phyloP scores from a whole-genome alignment of 2,113 vertebrate genomes.

The Zapornia atra region DNA sequence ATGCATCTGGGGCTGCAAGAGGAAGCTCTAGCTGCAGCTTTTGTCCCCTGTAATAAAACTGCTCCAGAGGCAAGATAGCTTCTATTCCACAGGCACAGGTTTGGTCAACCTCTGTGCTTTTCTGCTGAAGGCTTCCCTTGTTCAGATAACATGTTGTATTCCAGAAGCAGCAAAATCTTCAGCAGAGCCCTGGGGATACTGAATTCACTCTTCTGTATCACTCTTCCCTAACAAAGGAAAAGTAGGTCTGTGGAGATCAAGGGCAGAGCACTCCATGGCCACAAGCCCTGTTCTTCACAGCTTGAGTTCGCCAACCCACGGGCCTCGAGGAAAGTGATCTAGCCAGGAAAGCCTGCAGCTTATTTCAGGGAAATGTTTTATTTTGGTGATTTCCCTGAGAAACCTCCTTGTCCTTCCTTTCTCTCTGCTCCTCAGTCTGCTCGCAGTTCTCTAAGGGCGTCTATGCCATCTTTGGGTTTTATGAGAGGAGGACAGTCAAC shows the following conservation, averaged over 20 bases:
- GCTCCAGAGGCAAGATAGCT: not conserved
- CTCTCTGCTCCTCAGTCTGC: constrained; percentile 83
- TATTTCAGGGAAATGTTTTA: not conserved
- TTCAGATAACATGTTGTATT: not conserved
- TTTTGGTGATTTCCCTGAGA: not conserved
- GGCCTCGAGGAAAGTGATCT: rapidly evolving
- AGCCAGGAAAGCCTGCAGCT: not conserved
- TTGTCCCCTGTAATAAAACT: not conserved
- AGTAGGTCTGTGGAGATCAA: not conserved
- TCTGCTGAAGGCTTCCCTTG: not conserved
- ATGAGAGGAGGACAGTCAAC: constrained; percentile 96
- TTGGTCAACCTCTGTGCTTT: not conserved
- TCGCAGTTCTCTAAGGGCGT: constrained; percentile 99
- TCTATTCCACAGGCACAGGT: no score
- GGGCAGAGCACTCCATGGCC: not conserved
- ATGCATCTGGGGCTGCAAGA: not conserved
- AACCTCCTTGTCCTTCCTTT: not conserved
- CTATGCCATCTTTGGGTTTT: constrained; percentile 98
- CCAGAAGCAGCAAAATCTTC: not conserved
- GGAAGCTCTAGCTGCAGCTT: not conserved
- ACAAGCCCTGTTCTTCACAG: not conserved
- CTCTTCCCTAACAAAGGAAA: not conserved
- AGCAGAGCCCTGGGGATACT: not conserved
- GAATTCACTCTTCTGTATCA: not conserved
- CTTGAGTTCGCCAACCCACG: not conserved